These are phyloP conservation scores for Spilarctia lutea DNA, from an alignment of 2,888 invertebrate genomes.

Conservation along the genomic window DNA sequence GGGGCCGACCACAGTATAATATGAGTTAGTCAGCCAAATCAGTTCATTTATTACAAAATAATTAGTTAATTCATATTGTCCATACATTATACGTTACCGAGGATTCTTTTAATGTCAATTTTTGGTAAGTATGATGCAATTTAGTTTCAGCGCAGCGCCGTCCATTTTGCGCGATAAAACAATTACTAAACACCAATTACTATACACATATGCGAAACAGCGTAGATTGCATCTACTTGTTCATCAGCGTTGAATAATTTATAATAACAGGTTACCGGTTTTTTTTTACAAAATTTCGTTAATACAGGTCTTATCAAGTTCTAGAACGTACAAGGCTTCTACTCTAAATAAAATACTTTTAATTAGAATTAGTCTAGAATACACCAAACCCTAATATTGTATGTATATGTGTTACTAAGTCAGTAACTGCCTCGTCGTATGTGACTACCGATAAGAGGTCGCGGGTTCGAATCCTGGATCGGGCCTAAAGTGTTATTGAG, in stretches of 20 bases:
- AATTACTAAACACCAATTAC: conserved; percentile 6
- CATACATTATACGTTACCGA: no score
- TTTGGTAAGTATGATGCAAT: not conserved
- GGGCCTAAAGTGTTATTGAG: no score
- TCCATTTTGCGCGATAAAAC: not conserved
- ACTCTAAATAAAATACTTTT: not conserved
- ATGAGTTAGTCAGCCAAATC: no score
- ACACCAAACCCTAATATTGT: not conserved
- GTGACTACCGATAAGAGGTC: no score
- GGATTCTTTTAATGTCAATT: not conserved
- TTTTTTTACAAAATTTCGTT: not conserved
- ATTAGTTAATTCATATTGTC: no score
- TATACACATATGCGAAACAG: conserved; percentile 6
- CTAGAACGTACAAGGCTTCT: not conserved
- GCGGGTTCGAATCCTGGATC: no score
- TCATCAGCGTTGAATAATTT: conserved; percentile 12
- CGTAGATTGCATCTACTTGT: conserved; percentile 5
- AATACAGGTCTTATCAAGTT: conserved; percentile 4
- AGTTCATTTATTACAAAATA: no score
- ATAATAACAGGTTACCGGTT: not conserved
- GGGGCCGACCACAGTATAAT: no score
- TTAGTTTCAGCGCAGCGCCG: not conserved
- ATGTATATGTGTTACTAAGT: no score
- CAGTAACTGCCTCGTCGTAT: no score
- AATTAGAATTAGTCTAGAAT: not conserved